Evolutionary conservation across 2,797 vertebrate species (phyloP).

Genomic region (Tolypeutes matacus): DNA sequence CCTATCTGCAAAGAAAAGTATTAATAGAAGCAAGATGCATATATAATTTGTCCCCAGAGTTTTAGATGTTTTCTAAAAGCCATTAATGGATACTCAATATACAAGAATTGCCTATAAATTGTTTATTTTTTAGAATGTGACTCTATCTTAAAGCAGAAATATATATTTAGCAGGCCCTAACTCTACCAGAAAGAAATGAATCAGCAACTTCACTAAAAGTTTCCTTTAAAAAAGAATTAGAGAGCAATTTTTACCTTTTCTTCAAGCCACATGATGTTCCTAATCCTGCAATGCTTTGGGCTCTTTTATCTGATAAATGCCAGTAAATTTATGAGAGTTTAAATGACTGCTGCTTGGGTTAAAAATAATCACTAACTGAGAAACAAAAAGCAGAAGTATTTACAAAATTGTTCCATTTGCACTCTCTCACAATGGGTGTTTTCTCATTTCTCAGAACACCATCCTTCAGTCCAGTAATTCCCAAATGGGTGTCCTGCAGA

Average conservation of each 20-base stretch:
- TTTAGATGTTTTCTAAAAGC: slow-evolving; percentile 28
- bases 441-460: slow-evolving; percentile 36
- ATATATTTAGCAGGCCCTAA: not conserved
- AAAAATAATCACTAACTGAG: slow-evolving; percentile 68
- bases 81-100: not conserved
- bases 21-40: not conserved
- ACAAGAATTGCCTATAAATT: not conserved
- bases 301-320: not conserved
- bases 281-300: not conserved
- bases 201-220: not conserved
- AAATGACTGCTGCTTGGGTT: not conserved
- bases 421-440: not conserved
- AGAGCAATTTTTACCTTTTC: slow-evolving; percentile 68
- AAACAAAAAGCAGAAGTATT: slow-evolving; percentile 79
- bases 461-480: not conserved
- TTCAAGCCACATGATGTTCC: not conserved
- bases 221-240: not conserved
- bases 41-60: not conserved
- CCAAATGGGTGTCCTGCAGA: not conserved
- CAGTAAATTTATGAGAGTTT: not conserved
- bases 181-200: not conserved
- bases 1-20: slow-evolving; percentile 29
- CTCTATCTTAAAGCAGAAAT: slow-evolving; percentile 52
- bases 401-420: not conserved
- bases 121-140: slow-evolving; percentile 43